Evolutionary conservation across 2,888 invertebrate species (phyloP).

Genomic region (Halictus quadricinctus): DNA sequence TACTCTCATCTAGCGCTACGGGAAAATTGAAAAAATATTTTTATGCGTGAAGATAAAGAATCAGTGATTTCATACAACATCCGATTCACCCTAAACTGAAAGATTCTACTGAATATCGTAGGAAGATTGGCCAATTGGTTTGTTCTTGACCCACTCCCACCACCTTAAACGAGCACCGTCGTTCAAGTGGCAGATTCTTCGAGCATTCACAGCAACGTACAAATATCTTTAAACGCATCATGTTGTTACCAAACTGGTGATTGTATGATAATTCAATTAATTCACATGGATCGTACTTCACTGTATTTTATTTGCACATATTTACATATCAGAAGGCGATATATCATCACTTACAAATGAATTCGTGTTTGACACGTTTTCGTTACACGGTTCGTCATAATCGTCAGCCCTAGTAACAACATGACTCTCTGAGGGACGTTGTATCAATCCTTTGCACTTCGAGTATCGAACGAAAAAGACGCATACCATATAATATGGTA

Average conservation of each 20-base stretch:
- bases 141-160: background rate
- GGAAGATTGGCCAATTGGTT: background rate
- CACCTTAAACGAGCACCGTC: background rate
- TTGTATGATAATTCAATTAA: constrained; percentile 8
- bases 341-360: background rate
- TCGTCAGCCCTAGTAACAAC: constrained; percentile 6
- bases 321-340: background rate
- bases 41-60: background rate
- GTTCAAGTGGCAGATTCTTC: background rate
- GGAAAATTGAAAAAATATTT: background rate
- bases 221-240: background rate
- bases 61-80: background rate
- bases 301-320: constrained; percentile 4
- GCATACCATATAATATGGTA: background rate
- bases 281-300: background rate
- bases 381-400: background rate
- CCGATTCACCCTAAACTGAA: background rate
- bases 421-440: background rate
- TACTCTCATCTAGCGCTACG: too few relatives aligned
- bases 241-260: constrained; percentile 6
- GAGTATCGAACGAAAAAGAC: background rate
- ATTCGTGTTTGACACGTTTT: background rate
- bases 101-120: background rate
- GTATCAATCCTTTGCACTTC: background rate
- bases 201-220: background rate